phyloP scores from a whole-genome alignment of 2,888 invertebrate genomes.

The Neoascia interrupta region DNA sequence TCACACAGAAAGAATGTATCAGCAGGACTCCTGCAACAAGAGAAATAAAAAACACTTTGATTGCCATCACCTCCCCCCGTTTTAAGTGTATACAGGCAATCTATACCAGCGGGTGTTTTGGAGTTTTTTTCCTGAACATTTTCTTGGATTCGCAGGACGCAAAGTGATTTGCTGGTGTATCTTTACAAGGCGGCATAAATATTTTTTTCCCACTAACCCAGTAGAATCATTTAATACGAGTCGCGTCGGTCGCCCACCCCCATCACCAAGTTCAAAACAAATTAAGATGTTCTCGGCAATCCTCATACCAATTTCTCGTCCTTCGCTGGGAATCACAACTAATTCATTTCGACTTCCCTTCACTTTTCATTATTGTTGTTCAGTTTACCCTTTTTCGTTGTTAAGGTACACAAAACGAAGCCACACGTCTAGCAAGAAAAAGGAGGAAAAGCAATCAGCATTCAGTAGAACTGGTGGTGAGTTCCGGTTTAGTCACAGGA shows the following conservation, averaged over 20 bases:
- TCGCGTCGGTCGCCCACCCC: neutral
- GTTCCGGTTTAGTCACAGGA: slow-evolving; percentile 27
- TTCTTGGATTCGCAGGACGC: neutral
- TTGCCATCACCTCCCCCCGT: slow-evolving; percentile 19
- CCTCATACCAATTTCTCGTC: neutral
- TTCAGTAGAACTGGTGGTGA: slow-evolving; percentile 14
- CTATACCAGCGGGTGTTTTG: neutral
- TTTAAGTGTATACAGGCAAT: neutral
- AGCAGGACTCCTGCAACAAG: slow-evolving; percentile 21
- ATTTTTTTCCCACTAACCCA: neutral
- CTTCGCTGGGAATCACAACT: slow-evolving; percentile 7
- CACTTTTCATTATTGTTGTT: slow-evolving; percentile 19
- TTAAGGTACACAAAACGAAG: neutral
- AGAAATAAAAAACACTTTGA: slow-evolving; percentile 11
- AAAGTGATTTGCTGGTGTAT: neutral
- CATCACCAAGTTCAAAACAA: slow-evolving; percentile 10
- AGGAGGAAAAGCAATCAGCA: slow-evolving; percentile 34
- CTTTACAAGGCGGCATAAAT: too few species aligned
- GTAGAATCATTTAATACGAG: neutral
- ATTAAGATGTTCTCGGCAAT: slow-evolving; percentile 11
- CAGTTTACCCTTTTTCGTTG: neutral
- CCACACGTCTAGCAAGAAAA: neutral
- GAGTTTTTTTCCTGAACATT: neutral
- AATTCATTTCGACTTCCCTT: slow-evolving; percentile 35
- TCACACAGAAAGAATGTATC: slow-evolving; percentile 1